Evolutionary conservation across 2,113 vertebrate species (phyloP).

Genomic region (Macaca nemestrina): DNA sequence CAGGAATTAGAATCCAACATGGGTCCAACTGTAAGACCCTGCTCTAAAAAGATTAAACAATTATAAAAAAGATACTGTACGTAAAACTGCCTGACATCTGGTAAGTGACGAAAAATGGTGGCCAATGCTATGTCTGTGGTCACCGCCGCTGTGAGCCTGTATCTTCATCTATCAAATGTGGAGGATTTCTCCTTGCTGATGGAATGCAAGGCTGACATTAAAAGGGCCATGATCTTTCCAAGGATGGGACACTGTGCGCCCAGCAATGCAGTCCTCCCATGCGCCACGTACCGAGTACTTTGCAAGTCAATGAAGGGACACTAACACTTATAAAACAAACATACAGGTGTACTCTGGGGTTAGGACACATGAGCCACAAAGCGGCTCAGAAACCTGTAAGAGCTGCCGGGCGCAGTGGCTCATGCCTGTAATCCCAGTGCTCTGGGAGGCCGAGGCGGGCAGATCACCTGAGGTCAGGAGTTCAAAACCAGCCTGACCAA

Average conservation of each 20-base stretch:
- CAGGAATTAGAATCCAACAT: neutral
- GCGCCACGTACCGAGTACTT: neutral
- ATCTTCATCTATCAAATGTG: neutral
- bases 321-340: neutral
- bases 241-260: neutral
- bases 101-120: neutral
- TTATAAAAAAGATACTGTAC: neutral
- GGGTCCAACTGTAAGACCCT: neutral
- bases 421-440: no score
- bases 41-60: neutral
- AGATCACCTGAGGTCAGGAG: no score
- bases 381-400: neutral
- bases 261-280: neutral
- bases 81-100: neutral
- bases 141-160: neutral
- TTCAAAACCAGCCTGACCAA: no score
- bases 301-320: neutral
- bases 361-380: neutral
- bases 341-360: neutral
- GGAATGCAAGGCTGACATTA: neutral
- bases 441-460: no score
- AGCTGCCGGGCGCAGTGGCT: no score
- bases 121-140: fast-evolving
- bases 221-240: neutral
- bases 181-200: neutral